Evolutionary conservation across 1,140 invertebrate genomes (phyloP).

Genomic region (Portunus trituberculatus): DNA sequence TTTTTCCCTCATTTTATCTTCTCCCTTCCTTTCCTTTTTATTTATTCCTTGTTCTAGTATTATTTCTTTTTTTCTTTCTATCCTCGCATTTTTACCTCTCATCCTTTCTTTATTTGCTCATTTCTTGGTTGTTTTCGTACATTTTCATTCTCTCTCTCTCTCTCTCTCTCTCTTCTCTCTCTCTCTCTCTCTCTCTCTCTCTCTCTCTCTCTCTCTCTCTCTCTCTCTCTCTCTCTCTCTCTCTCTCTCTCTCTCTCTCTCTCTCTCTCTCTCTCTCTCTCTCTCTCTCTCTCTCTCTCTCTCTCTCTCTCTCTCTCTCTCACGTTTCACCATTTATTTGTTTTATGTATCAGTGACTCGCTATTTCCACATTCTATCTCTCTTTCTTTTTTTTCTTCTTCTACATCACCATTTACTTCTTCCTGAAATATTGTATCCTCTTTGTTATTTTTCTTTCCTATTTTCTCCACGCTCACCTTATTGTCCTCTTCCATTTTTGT

Average conservation of each 20-base stretch:
- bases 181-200: neutral
- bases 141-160: too few relatives aligned
- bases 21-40: neutral
- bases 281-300: neutral
- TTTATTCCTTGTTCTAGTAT: too few relatives aligned
- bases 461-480: neutral
- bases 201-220: neutral
- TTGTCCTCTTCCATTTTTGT: too few relatives aligned
- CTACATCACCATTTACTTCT: neutral
- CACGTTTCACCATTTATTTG: too few relatives aligned
- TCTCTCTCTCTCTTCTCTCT: too few relatives aligned
- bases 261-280: too few relatives aligned
- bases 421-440: neutral
- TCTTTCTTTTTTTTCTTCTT: neutral
- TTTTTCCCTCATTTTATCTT: neutral
- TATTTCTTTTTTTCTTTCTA: too few relatives aligned
- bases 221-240: neutral
- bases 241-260: too few relatives aligned
- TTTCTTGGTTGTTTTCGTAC: too few relatives aligned
- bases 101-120: too few relatives aligned
- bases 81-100: too few relatives aligned
- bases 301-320: neutral
- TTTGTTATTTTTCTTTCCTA: neutral
- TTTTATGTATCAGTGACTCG: too few relatives aligned
- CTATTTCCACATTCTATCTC: neutral